Base-by-base conservation (phyloP, 2,113 vertebrate species). In the Spea bombifrons region DNA sequence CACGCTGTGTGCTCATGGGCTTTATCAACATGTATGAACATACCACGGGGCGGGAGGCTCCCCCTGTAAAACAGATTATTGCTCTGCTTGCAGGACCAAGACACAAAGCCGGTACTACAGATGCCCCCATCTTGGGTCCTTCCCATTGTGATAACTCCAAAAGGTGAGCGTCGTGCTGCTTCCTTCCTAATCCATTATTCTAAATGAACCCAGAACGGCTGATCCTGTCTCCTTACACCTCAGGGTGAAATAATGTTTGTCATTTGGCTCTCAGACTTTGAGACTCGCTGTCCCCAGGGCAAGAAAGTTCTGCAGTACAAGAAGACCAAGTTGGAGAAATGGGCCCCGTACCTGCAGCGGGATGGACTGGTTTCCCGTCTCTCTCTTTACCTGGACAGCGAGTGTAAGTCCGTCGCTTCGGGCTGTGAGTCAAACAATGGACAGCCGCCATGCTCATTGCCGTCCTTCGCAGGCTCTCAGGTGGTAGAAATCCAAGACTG, bases 101-200 rank as follows among this genome's bases (percentile, higher is more conserved):
- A 89, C 3, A 81, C 84, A 43, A 80, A 73, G 2, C 84, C 66
- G 16, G 85, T 82, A 6, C 93, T 95, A 71, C 83, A 93, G 72
- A 95, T 98, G 94, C 95, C 95, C 0, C 80, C 77, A 2, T 94
- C 96, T 0, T 99, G 97, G 97, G 93, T 95, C 80, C 66, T 84
- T 0, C 86, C 5, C 74, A 89, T 99, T 64, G 8, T 59, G 0
- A 81, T 98, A 82, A 87, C 94, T 8, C 77, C 78, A 0, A 86
- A 89, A 91, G 95, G 96, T 96, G 82, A 0, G 48, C 69, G 6
- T 64, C 49, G 5, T 82, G 52, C 61, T n/a, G n/a, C n/a, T n/a
- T n/a, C 1, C 12, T 53, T 53, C 52, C 52, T 30, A 30, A 1
- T 30, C 30, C 30, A 30, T 30, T 30, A 30, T 30, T 30, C 30